A percentile compares a stretch with the other conserved stretches of the same genome.
These are phyloP conservation scores for Octonoba sinensis DNA, from an alignment of 2,888 invertebrate genomes.

Conservation along the genomic window DNA sequence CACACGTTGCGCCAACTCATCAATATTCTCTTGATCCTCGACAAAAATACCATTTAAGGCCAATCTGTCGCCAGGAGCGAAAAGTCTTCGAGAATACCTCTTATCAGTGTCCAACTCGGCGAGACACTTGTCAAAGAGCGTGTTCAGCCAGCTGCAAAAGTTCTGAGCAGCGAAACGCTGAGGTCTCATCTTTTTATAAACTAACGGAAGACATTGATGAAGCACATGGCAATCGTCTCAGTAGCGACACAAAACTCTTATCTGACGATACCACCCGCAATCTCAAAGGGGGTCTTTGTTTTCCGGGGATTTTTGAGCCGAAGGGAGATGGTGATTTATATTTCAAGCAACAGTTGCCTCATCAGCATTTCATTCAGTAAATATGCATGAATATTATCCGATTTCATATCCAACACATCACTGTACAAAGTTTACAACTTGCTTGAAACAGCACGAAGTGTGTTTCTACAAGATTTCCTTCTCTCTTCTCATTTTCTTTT, in stretches of 20 bases:
- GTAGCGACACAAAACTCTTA: conserved; percentile 17
- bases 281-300: conserved; percentile 14
- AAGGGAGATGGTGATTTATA: no score
- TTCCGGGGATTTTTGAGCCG: neutral
- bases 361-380: no score
- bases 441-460: no score
- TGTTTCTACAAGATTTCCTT: no score
- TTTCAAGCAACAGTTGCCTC: no score
- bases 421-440: no score
- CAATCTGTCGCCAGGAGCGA: neutral
- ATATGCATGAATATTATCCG: no score
- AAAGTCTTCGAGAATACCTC: neutral
- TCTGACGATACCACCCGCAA: conserved; percentile 26
- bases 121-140: conserved; percentile 47
- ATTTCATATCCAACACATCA: no score
- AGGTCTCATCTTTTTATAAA: conserved; percentile 15
- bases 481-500: no score
- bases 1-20: no score
- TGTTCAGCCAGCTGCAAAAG: conserved; percentile 35
- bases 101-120: conserved; percentile 34
- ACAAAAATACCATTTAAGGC: neutral
- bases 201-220: conserved; percentile 48
- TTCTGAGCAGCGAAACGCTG: conserved; percentile 11
- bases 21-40: no score
- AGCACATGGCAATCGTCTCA: conserved; percentile 13